These are phyloP conservation scores for silkworm (Bombyx mori) DNA, from an alignment of 1,140 invertebrate genomes.

Conservation along the genomic window DNA sequence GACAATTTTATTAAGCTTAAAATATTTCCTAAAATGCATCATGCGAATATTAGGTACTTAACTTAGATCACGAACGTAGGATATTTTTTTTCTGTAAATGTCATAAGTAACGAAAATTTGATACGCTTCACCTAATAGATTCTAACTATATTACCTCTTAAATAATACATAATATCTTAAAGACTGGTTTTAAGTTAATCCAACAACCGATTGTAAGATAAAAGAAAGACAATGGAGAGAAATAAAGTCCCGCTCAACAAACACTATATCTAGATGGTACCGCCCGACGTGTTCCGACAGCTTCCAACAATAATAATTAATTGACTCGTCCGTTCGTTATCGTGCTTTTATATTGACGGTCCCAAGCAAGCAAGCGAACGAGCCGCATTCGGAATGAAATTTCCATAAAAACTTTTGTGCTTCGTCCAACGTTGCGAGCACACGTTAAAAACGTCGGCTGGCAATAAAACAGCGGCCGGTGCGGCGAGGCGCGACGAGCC, in stretches of 20 bases:
- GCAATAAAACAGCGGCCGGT: constrained; percentile 69
- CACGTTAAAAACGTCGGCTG: constrained; percentile 69
- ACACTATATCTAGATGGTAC: constrained; percentile 51
- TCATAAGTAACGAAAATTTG: no score
- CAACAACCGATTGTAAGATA: no score
- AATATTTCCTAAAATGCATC: no score
- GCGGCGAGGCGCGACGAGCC: constrained; percentile 62
- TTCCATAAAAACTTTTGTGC: constrained; percentile 71
- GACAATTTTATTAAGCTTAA: no score
- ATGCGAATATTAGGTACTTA: no score
- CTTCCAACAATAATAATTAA: constrained; percentile 65
- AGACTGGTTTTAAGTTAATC: no score
- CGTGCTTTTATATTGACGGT: constrained; percentile 70
- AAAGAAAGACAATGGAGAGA: no score
- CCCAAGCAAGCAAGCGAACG: constrained; percentile 62
- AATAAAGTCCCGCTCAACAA: constrained; percentile 16
- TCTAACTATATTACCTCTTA: no score
- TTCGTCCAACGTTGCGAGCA: constrained; percentile 67
- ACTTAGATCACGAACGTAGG: no score
- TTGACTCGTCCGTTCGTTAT: constrained; percentile 71
- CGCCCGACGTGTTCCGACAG: constrained; percentile 58
- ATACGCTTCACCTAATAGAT: no score
- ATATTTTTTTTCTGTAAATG: no score
- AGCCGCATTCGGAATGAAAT: constrained; percentile 68
- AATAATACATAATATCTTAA: no score